A percentile compares a stretch with the other conserved stretches of the same genome.
Conservation (phyloP, 2,888 invertebrate genomes). For the Colostygia pectinataria region DNA sequence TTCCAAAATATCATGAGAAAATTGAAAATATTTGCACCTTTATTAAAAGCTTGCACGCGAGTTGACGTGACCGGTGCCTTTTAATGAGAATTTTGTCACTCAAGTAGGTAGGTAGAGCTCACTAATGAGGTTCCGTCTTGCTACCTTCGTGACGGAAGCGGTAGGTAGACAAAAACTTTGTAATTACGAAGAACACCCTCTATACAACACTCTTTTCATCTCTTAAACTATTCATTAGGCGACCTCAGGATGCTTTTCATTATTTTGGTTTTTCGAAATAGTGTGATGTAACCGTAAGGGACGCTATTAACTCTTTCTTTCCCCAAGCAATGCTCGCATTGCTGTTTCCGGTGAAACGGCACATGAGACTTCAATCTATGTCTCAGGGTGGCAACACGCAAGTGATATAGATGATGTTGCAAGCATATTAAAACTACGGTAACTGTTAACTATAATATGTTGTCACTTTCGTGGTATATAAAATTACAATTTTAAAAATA, state of each 20-base stretch:
- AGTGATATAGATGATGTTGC: too few relatives aligned
- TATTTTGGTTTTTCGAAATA: slow-evolving; percentile 2
- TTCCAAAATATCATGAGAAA: slow-evolving; percentile 11
- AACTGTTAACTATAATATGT: too few relatives aligned
- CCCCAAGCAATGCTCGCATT: too few relatives aligned
- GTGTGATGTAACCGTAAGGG: too few relatives aligned
- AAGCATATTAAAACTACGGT: too few relatives aligned
- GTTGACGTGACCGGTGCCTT: slow-evolving; percentile 35
- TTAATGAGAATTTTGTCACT: slow-evolving; percentile 40
- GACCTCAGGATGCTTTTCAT: slow-evolving; percentile 10
- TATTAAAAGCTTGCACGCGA: slow-evolving; percentile 33
- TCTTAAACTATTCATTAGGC: slow-evolving; percentile 23
- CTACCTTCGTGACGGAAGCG: slow-evolving; percentile 37
- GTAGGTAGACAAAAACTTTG: slow-evolving; percentile 44
- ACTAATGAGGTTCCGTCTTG: slow-evolving; percentile 48
- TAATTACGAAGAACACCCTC: slow-evolving; percentile 42
- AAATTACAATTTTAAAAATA: too few relatives aligned
- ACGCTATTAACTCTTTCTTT: too few relatives aligned
- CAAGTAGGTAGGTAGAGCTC: slow-evolving; percentile 29
- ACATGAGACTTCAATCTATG: too few relatives aligned
- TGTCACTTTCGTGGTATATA: background rate
- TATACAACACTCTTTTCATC: slow-evolving; percentile 26
- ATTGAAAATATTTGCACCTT: slow-evolving; percentile 22
- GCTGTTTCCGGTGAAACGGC: too few relatives aligned
- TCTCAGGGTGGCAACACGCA: too few relatives aligned